Evolutionary conservation across 2,888 invertebrate species (phyloP).

Genomic region (Chouioia cunea): DNA sequence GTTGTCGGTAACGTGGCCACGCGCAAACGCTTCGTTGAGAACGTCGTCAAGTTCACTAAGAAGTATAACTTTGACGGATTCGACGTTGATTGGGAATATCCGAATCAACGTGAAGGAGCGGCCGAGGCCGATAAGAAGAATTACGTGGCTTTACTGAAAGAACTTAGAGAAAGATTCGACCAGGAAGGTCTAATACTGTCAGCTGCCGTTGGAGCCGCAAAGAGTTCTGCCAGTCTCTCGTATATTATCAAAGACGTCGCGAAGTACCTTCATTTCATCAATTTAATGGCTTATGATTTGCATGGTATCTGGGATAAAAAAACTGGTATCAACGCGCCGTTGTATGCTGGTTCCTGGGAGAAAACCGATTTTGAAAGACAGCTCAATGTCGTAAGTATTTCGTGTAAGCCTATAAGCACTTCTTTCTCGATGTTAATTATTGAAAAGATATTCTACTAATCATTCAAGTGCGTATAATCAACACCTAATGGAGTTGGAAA

Average conservation of each 20-base stretch:
- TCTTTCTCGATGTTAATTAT: too few relatives aligned
- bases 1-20: constrained; percentile 69
- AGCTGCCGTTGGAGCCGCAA: constrained; percentile 71
- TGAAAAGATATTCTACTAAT: too few relatives aligned
- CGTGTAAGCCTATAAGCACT: too few relatives aligned
- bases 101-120: constrained; percentile 72
- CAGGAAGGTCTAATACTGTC: constrained; percentile 64
- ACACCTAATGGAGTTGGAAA: too few relatives aligned
- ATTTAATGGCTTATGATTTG: constrained; percentile 82
- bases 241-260: constrained; percentile 74
- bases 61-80: constrained; percentile 77
- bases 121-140: constrained; percentile 68
- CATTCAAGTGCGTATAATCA: too few relatives aligned
- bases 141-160: constrained; percentile 71
- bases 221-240: constrained; percentile 69
- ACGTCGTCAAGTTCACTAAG: constrained; percentile 71
- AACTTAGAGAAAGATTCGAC: constrained; percentile 72
- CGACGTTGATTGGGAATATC: constrained; percentile 83
- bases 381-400: constrained; percentile 67
- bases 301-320: constrained; percentile 71
- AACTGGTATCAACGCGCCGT: constrained; percentile 78
- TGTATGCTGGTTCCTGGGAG: constrained; percentile 67
- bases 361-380: constrained; percentile 53
- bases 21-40: constrained; percentile 72
- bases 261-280: constrained; percentile 76